Evolutionary conservation across 2,797 vertebrate species (phyloP).

Genomic region (Heteromormyrus szaboi): DNA sequence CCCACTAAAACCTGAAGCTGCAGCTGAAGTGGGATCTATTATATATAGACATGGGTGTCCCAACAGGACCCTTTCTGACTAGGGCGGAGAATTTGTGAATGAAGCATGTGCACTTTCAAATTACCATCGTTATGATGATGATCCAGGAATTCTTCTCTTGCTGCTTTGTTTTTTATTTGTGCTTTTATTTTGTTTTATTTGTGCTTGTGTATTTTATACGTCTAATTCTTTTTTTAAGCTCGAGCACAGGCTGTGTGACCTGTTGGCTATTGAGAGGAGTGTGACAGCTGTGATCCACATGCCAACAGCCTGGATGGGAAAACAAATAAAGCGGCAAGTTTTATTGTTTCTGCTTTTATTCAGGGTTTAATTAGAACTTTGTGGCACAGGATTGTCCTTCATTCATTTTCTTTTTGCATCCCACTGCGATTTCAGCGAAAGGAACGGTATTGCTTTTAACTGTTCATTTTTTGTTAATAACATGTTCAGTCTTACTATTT

Average conservation of each 20-base stretch:
- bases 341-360: not conserved
- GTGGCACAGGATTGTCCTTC: not conserved
- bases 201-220: not conserved
- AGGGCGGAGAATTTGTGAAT: not conserved
- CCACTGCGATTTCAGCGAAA: not conserved
- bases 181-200: too few relatives aligned
- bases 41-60: not conserved
- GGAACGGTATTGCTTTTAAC: not conserved
- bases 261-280: not conserved
- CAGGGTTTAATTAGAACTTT: not conserved
- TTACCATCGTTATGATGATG: not conserved
- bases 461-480: not conserved
- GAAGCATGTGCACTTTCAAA: not conserved
- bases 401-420: not conserved
- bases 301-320: not conserved
- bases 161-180: not conserved
- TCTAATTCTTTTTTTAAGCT: not conserved
- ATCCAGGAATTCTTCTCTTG: not conserved
- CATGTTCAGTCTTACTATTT: not conserved
- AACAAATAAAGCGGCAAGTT: not conserved
- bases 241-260: not conserved
- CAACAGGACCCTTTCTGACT: not conserved
- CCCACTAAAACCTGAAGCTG: not conserved
- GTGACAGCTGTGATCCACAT: not conserved
- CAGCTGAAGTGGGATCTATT: not conserved